These are phyloP conservation scores for Xenops minutus DNA, from an alignment of 2,797 vertebrate genomes.

Conservation along the genomic window DNA sequence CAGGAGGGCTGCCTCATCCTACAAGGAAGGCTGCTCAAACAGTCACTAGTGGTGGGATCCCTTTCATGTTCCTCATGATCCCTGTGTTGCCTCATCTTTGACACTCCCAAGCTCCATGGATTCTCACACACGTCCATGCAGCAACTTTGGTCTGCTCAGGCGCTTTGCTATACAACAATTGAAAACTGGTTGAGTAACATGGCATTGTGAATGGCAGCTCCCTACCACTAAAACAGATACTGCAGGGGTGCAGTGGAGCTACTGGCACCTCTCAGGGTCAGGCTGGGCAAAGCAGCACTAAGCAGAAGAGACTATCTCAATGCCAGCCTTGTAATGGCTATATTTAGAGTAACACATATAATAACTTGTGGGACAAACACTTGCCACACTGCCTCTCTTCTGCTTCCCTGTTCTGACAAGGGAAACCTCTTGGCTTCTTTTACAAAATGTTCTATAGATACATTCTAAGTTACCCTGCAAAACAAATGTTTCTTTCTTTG, in stretches of 20 bases:
- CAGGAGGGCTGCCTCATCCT: background rate
- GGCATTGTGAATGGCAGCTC: background rate
- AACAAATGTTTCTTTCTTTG: background rate
- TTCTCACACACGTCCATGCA: background rate
- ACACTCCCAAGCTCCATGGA: background rate
- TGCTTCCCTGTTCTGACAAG: background rate
- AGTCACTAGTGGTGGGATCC: background rate
- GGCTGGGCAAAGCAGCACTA: background rate
- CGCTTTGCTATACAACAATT: background rate
- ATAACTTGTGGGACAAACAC: background rate
- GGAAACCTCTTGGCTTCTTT: background rate
- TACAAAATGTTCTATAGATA: background rate
- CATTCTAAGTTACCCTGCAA: background rate
- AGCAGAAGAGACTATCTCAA: background rate
- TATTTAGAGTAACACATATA: background rate
- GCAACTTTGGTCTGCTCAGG: background rate
- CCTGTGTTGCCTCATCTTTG: background rate
- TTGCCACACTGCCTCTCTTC: background rate
- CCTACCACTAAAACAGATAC: background rate
- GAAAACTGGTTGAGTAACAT: background rate
- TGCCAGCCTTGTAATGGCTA: background rate
- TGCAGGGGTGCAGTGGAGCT: background rate
- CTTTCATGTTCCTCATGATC: background rate
- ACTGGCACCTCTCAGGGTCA: background rate
- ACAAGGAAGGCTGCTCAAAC: background rate